Evolutionary conservation across 2,888 invertebrate species (phyloP).

Genomic region (Anoncus sp.): DNA sequence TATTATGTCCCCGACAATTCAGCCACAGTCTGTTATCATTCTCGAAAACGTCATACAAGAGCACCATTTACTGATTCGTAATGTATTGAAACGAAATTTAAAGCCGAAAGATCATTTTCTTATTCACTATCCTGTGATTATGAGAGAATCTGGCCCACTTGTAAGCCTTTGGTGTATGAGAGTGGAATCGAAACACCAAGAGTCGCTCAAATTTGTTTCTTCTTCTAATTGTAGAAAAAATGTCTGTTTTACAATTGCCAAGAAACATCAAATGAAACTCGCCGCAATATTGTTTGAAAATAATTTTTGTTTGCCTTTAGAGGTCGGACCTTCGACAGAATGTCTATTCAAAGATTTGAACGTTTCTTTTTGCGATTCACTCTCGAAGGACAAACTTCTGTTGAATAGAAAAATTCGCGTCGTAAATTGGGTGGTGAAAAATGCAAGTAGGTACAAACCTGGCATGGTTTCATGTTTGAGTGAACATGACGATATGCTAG

Average conservation of each 20-base stretch:
- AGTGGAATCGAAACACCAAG: not conserved
- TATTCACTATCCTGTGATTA: slow-evolving; percentile 23
- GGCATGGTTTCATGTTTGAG: slow-evolving; percentile 24
- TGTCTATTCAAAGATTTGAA: no score
- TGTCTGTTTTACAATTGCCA: slow-evolving; percentile 8
- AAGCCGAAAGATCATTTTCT: slow-evolving; percentile 28
- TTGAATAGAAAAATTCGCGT: no score
- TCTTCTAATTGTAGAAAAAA: slow-evolving; percentile 14
- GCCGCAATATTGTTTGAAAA: not conserved
- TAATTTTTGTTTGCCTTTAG: no score
- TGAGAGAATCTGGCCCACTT: slow-evolving; percentile 25
- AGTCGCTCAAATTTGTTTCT: slow-evolving; percentile 4
- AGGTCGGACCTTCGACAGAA: no score
- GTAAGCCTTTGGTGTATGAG: slow-evolving; percentile 16
- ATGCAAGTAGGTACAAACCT: slow-evolving; percentile 25
- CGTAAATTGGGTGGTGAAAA: not conserved
- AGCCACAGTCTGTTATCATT: slow-evolving; percentile 17
- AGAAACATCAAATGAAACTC: slow-evolving; percentile 23
- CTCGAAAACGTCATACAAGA: slow-evolving; percentile 24
- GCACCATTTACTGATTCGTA: slow-evolving; percentile 12
- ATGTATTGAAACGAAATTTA: slow-evolving; percentile 16
- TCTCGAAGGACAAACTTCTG: no score
- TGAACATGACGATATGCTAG: slow-evolving; percentile 17
- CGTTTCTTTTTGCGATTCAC: no score
- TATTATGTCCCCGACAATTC: slow-evolving; percentile 13